A percentile compares a stretch with the other conserved stretches of the same genome.
Conservation (phyloP, 2,113 vertebrate species). For the Diadophis punctatus region DNA sequence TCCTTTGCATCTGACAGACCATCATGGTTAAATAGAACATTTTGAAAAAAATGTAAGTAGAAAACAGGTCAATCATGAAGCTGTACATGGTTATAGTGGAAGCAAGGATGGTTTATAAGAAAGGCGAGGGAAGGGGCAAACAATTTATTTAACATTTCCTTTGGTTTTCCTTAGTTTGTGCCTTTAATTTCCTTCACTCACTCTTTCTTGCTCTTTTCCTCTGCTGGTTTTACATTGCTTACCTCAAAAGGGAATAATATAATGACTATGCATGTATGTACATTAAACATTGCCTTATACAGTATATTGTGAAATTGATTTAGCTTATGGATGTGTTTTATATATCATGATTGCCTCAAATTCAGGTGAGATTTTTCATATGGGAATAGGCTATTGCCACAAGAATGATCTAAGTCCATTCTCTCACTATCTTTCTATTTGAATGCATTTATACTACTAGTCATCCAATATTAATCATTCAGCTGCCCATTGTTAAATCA, state of each 20-base stretch:
- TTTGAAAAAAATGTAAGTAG: background rate
- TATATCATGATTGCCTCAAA: background rate
- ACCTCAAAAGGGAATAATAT: background rate
- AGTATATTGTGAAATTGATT: background rate
- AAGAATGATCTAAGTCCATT: background rate
- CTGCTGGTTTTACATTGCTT: background rate
- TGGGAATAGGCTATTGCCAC: background rate
- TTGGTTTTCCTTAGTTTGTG: background rate
- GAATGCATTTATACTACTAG: background rate
- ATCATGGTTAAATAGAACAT: background rate
- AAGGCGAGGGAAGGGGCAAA: background rate
- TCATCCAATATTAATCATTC: background rate
- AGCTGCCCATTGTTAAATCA: background rate
- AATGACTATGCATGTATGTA: background rate
- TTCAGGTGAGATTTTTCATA: background rate
- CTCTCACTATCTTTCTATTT: background rate
- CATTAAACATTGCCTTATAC: background rate
- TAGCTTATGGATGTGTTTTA: background rate
- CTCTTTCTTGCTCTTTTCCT: background rate
- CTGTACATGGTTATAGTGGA: background rate
- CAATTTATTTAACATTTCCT: background rate
- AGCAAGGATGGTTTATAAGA: background rate
- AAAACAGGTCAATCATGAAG: background rate
- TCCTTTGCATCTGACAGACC: background rate
- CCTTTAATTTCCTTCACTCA: background rate